Percentiles rank a stretch among this genome's conserved stretches.
These are phyloP conservation scores for Eulithis prunata DNA, from an alignment of 2,888 invertebrate species.

Conservation along the genomic window DNA sequence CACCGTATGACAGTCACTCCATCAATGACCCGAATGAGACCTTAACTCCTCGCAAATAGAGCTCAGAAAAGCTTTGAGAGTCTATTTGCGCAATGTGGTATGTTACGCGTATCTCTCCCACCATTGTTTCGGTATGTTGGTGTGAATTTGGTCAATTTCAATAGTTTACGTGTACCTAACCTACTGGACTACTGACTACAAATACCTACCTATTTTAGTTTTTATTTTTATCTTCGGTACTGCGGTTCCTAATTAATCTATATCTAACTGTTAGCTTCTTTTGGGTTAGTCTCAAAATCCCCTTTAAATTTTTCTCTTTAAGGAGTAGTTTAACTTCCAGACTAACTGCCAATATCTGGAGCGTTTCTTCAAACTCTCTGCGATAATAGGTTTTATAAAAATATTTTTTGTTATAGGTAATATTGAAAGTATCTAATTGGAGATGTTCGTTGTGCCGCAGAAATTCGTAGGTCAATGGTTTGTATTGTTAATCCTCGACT, in stretches of 20 bases:
- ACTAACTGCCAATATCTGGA: not conserved
- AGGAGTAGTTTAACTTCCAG: too few relatives aligned
- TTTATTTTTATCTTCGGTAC: too few relatives aligned
- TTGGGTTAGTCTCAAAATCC: too few relatives aligned
- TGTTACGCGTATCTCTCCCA: constrained; percentile 29
- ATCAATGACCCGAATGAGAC: constrained; percentile 17
- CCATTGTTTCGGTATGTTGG: constrained; percentile 35
- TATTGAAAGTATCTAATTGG: constrained; percentile 7
- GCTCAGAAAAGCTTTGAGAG: constrained; percentile 20
- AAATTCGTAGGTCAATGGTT: not conserved
- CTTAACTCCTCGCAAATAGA: constrained; percentile 21
- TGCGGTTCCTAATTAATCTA: not conserved
- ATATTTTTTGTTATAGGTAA: constrained; percentile 38
- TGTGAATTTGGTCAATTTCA: constrained; percentile 39
- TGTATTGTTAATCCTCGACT: too few relatives aligned
- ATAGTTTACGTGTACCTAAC: constrained; percentile 6
- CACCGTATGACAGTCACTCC: constrained; percentile 34
- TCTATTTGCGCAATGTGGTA: constrained; percentile 19
- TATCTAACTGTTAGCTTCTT: not conserved
- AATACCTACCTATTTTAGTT: not conserved
- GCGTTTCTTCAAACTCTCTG: not conserved
- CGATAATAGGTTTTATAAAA: constrained; percentile 2
- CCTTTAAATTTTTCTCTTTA: too few relatives aligned
- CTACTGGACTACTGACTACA: not conserved
- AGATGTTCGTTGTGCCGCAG: not conserved